Percentiles rank a stretch among this genome's conserved stretches.
Evolutionary conservation across 1,140 invertebrate genomes (phyloP).

Genomic region (Andricus grossulariae): DNA sequence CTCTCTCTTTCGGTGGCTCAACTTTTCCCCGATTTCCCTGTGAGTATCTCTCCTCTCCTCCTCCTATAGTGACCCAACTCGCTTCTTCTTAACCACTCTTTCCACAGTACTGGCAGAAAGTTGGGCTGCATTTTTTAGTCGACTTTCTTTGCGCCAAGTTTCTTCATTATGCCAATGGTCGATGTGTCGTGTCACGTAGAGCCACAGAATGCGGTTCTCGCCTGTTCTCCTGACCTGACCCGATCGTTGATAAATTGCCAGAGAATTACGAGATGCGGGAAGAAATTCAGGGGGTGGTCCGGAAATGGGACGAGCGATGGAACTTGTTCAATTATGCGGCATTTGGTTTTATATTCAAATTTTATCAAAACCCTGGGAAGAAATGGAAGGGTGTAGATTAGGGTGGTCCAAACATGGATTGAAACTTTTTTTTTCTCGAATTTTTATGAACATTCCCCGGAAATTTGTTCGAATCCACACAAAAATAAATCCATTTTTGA

Average conservation of each 20-base stretch:
- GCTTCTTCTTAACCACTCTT: conserved; percentile 20
- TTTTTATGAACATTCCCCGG: too few species aligned
- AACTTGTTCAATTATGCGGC: background rate
- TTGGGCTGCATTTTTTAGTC: conserved; percentile 34
- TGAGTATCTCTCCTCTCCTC: background rate
- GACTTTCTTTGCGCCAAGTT: conserved; percentile 37
- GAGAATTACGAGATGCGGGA: conserved; percentile 15
- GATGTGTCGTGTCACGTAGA: conserved; percentile 18
- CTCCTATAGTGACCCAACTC: conserved; percentile 32
- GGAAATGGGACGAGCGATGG: background rate
- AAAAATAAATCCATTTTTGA: too few species aligned
- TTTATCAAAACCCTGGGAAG: too few species aligned
- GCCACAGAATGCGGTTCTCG: conserved; percentile 35
- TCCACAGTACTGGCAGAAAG: conserved; percentile 6
- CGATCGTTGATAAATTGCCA: conserved; percentile 51
- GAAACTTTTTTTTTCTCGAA: too few species aligned
- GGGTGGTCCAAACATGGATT: too few species aligned
- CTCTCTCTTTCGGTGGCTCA: conserved; percentile 24
- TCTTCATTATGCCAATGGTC: conserved; percentile 37
- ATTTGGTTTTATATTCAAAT: background rate
- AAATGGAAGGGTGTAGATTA: too few species aligned
- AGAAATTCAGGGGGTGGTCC: background rate
- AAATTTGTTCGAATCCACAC: too few species aligned
- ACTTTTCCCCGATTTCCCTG: conserved; percentile 3
- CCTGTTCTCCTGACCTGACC: conserved; percentile 42